Conservation (phyloP, 2,113 vertebrate species). For the Sialia sialis region DNA sequence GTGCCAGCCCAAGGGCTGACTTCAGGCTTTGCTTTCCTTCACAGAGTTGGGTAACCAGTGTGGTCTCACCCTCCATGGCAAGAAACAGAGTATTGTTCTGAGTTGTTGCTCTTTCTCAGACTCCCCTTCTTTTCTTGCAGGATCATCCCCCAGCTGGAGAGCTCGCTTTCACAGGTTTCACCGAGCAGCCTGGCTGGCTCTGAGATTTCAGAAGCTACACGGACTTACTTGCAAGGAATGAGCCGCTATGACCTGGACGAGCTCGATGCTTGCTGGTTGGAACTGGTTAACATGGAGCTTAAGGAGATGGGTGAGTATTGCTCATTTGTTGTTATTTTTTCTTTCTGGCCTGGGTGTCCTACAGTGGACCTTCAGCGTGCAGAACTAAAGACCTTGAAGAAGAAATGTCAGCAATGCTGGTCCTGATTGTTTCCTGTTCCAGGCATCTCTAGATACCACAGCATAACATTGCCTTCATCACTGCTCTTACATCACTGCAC, state of each 20-base stretch:
- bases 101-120: background rate
- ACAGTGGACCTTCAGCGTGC: background rate
- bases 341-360: background rate
- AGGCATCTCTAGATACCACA: background rate
- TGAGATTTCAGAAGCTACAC: slow-evolving; percentile 69
- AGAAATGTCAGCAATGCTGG: background rate
- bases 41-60: accelerated
- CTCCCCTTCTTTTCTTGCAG: slow-evolving; percentile 40
- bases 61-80: background rate
- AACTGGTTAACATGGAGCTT: slow-evolving; percentile 90
- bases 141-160: slow-evolving; percentile 72
- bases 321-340: background rate
- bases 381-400: background rate
- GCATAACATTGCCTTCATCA: background rate
- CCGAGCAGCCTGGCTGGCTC: slow-evolving; percentile 30
- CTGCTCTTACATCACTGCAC: background rate
- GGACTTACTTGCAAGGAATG: slow-evolving; percentile 73
- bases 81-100: accelerated
- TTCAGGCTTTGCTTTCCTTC: background rate
- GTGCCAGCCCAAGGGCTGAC: accelerated
- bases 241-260: slow-evolving; percentile 96
- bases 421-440: background rate
- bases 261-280: slow-evolving; percentile 91
- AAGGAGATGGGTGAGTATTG: slow-evolving; percentile 86
- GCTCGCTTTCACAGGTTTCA: slow-evolving; percentile 39